Conservation (phyloP, 2,113 vertebrate species). For the Colaptes auratus region DNA sequence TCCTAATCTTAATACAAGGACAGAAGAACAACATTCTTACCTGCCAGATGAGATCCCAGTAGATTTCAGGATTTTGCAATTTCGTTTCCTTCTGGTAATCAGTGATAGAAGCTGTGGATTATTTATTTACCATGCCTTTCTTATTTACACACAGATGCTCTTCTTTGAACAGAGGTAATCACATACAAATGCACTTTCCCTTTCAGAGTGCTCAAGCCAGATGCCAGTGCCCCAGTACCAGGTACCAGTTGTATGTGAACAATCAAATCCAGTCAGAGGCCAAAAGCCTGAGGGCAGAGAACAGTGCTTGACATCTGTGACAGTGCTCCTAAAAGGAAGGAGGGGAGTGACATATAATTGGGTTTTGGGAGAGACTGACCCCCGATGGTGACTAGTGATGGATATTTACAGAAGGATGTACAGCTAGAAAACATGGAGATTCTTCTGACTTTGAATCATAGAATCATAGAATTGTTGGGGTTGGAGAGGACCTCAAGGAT, state of each 20-base stretch:
- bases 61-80: not conserved
- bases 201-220: not conserved
- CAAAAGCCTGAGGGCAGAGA: not conserved
- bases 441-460: not conserved
- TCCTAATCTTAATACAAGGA: not conserved
- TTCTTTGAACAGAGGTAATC: not conserved
- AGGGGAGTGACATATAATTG: not conserved
- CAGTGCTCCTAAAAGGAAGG: not conserved
- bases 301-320: not conserved
- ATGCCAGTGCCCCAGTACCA: not conserved
- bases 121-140: not conserved
- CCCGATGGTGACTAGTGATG: not conserved
- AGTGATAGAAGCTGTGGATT: not conserved
- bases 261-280: not conserved
- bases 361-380: not conserved
- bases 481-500: no score
- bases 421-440: not conserved
- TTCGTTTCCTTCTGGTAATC: not conserved
- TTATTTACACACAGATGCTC: not conserved
- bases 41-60: not conserved
- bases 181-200: not conserved
- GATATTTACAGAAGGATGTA: not conserved
- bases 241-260: not conserved
- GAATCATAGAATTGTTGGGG: no score
- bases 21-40: not conserved